Base-by-base conservation (phyloP, 2,888 invertebrate genomes). In the Neoaliturus tenellus region DNA sequence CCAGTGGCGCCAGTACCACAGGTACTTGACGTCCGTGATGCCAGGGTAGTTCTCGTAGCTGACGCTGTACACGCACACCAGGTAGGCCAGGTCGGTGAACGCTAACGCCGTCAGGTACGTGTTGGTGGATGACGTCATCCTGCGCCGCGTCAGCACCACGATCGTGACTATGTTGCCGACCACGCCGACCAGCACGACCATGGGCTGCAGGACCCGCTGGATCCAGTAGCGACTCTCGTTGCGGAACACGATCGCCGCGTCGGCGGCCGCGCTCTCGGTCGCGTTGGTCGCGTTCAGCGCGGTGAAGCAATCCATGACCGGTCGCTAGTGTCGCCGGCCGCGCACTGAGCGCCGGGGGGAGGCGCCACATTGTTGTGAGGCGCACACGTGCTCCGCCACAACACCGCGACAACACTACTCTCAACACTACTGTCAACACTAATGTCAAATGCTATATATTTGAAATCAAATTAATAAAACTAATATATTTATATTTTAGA, bases 111-210 rank as follows among this genome's bases (percentile, higher is more conserved):
- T 94, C 86, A 96, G 91, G 90, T 96, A 96, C 85, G 93, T 92
- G 90, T 96, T 95, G 84, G 95, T 96, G 58, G 95, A 95, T 86
- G 94, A 93, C 88, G 94, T 91, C 95, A 96, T 96, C 80, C 95
- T 93, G 86, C 93, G 92, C 86, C 92, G 89, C 1, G 93, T 92
- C 81, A 93, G 90, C 67, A 93, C 92, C 35, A 92, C 90, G 80
- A 93, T 91, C 14, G 93, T 92, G 41, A 93, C 89, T 55, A 86
- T 88, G 88, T 96, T 96, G 75, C 95, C 95, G 82, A 94, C 90
- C 84, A 95, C 92, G 85, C 96, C 96, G 84, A 95, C 91, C 86
- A 93, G 91, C 85, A 94, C 93, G 87, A 94, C 91, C 86, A 93
- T 91, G 81, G 95, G 95, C 84, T 94, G 93, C 84, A 94, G 90